Evolutionary conservation across 2,113 vertebrate genomes (phyloP), one percentile per base, ranked within the genome.

Genomic region (Meleagris gallopavo): DNA sequence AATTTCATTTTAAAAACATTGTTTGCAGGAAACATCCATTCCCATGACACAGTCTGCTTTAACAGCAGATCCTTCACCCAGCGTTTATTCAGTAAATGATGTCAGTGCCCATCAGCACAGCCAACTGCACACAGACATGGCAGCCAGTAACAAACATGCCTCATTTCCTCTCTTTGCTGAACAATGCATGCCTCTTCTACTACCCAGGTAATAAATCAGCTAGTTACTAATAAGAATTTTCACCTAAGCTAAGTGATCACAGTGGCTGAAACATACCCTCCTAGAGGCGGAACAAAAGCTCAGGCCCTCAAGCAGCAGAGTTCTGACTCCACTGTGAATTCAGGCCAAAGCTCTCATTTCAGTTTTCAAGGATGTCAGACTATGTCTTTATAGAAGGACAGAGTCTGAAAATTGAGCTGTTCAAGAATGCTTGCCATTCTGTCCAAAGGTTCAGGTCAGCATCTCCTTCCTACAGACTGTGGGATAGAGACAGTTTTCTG

Each of bases 331-430:
- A 25, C 25, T n/a, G 27, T 22, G 46, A 74, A 38, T 21, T 25
- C 21, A 65, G 52, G 10, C 52, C 30, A n/a, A 45, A 74, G 30
- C 54, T 45, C 21, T 52, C 29, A 27, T 27, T 70, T 48, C 43
- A 48, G 10, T 27, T 45, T 71, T 50, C 29, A 48, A 34, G 29
- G 72, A 50, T 40, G 40, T 93, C 78, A 58, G 46, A 29, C 48
- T 94, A 67, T 80, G 89, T 91, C 86, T 94, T 91, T 86, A 94
- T 67, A 83, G 93, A 79, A 95, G 77, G 45, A 45, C 74, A 89
- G 89, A 95, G 92, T 94, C 80, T 93, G 84, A 91, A 97, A 94
- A 94, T 50, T 84, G 88, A 86, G 87, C 89, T 95, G 91, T 97
- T 58, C 40, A 77, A 83, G 60, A 93, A 91, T 64, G 83, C 89